Base-by-base conservation (phyloP, 1,140 invertebrate genomes). In the Zaprionus taronus region DNA sequence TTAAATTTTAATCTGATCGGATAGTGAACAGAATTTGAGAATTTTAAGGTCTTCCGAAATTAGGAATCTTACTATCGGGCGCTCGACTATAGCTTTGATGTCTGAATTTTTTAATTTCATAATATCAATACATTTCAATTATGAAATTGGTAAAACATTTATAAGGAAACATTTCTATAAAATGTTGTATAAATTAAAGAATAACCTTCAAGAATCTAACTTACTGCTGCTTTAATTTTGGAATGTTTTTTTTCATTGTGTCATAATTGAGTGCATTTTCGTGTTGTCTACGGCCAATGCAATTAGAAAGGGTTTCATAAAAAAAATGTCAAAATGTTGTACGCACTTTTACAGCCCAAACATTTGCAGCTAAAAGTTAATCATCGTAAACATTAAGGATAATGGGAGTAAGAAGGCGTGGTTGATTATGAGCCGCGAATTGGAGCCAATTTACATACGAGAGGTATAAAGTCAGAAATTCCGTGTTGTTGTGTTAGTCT, bases 281-380 rank as follows among this genome's bases (percentile, higher is more conserved):
- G 36, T 86, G 83, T 86, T 71, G 58, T 65, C 60, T 67, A 60
- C 63, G 79, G 38, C 55, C 64, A 77, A 81, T 84, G 78, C 67
- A 84, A 80, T 84, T 82, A 82, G 58, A 31, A 31, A 28, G 36
- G 53, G 47, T 14, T 24, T 6, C 6, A 44, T 7, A 38, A 38
- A 38, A 38, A 5, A 38, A 47, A 17, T 2, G 7, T 26, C 24
- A 44, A 70, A 41, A n/a, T 24, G 28, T 41, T 62, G 53, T 17
- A 76, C 36, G n/a, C 47, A 66, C 47, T 44, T 63, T 53, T 49
- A 41, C 66, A 51, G 34, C 14, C 7, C 31, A 22, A 41, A 72
- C 77, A 80, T 75, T 81, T 66, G 31, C 64, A 72, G 71, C 58
- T 71, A 81, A 84, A 81, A 75, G 81, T 87, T 89, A 89, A 89